Conservation (phyloP, 2,888 invertebrate species). For the Glaucopsyche alexis region DNA sequence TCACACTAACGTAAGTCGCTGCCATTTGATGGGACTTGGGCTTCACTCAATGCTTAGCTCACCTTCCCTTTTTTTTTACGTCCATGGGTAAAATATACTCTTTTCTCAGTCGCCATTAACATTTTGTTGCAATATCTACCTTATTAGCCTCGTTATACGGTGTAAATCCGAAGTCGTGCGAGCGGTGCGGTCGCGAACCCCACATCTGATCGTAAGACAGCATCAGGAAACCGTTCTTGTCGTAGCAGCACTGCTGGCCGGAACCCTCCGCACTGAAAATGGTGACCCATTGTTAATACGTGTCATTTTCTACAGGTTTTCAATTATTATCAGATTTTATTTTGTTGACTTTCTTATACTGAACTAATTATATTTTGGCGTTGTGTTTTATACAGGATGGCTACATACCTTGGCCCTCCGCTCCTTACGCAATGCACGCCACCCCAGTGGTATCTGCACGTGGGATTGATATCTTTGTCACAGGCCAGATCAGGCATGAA, state of each 20-base stretch:
- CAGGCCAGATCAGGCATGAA: conserved; percentile 94
- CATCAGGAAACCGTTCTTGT: conserved; percentile 94
- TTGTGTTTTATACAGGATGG: no score
- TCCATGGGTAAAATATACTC: no score
- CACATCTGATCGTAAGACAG: conserved; percentile 97
- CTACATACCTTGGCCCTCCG: conserved; percentile 91
- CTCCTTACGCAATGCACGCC: conserved; percentile 96
- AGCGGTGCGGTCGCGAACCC: conserved; percentile 92
- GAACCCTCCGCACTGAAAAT: conserved; percentile 87
- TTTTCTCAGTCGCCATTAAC: no score
- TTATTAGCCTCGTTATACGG: conserved; percentile 98
- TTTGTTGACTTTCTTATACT: no score
- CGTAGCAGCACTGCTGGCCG: conserved; percentile 99
- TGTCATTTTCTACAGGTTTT: not conserved
- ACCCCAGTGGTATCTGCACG: conserved; percentile 92
- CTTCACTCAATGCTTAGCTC: no score
- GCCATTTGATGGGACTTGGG: no score
- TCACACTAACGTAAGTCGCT: no score
- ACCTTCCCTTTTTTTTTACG: no score
- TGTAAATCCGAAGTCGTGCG: conserved; percentile 93
- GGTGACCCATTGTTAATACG: not conserved
- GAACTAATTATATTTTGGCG: no score
- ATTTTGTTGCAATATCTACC: conserved; percentile 59
- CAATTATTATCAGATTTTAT: not conserved
- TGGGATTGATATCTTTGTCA: conserved; percentile 94